phyloP scores from a whole-genome alignment of 1,140 invertebrate species.

The Littorina saxatilis region DNA sequence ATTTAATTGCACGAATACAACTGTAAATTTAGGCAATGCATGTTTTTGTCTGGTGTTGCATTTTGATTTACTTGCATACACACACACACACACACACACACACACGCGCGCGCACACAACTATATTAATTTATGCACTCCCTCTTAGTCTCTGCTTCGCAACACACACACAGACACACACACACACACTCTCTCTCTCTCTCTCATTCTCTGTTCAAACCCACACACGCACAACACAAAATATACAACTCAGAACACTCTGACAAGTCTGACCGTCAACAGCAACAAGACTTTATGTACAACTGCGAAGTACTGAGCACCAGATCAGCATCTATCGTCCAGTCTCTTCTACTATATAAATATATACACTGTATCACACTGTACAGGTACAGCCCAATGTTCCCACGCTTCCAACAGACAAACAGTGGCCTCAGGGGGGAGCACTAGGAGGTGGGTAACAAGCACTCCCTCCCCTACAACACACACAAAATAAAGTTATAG shows the following conservation, averaged over 20 bases:
- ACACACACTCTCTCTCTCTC: neutral
- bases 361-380: constrained; percentile 32
- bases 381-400: constrained; percentile 17
- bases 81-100: too few relatives aligned
- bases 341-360: constrained; percentile 19
- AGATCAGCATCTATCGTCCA: constrained; percentile 32
- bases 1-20: too few relatives aligned
- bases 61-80: too few relatives aligned
- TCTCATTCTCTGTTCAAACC: neutral
- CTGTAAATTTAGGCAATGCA: too few relatives aligned
- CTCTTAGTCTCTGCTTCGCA: neutral
- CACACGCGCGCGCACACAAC: too few relatives aligned
- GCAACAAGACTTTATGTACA: constrained; percentile 33
- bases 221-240: neutral
- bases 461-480: too few relatives aligned
- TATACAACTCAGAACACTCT: neutral
- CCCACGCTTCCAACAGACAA: constrained; percentile 19
- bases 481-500: neutral
- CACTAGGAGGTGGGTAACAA: neutral
- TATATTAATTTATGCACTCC: too few relatives aligned
- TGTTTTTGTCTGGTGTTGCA: too few relatives aligned
- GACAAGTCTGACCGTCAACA: constrained; percentile 12
- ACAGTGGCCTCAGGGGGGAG: neutral
- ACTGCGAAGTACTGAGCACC: constrained; percentile 31
- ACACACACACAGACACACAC: neutral